Evolutionary conservation across 1,140 invertebrate genomes (phyloP).

Genomic region (Drosophila watanabei): DNA sequence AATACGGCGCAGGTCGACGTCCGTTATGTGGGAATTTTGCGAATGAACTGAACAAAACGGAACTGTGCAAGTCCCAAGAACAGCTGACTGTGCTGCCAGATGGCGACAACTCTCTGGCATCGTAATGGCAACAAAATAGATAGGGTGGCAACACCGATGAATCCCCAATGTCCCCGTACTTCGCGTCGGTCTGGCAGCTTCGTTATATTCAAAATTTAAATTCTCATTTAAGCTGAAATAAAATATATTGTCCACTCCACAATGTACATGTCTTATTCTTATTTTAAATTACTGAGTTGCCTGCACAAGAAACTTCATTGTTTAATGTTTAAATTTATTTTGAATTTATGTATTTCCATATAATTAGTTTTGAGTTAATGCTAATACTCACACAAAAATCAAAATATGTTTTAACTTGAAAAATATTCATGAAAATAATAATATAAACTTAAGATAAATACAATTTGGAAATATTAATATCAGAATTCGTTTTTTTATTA

Average conservation of each 20-base stretch:
- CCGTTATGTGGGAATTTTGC: slow-evolving; percentile 34
- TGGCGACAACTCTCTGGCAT: background rate
- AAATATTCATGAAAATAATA: background rate
- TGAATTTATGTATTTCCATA: background rate
- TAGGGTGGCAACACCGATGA: too few species aligned
- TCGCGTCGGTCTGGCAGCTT: too few species aligned
- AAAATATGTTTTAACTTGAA: background rate
- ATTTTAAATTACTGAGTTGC: too few species aligned
- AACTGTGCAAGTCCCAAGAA: slow-evolving; percentile 9
- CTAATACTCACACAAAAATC: too few species aligned
- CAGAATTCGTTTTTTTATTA: slow-evolving; percentile 56
- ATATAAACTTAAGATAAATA: background rate
- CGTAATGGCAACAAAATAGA: too few species aligned
- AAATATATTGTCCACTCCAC: too few species aligned
- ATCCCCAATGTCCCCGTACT: too few species aligned
- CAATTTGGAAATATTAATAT: background rate
- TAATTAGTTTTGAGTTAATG: background rate
- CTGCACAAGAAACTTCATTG: too few species aligned
- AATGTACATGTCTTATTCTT: too few species aligned
- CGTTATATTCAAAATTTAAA: too few species aligned
- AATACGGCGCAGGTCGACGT: slow-evolving; percentile 14
- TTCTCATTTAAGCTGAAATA: too few species aligned
- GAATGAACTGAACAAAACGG: slow-evolving; percentile 37
- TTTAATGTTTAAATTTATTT: background rate
- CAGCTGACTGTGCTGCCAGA: slow-evolving; percentile 31